Conservation (phyloP, 2,113 vertebrate genomes). For the Melanerpes aurifrons region DNA sequence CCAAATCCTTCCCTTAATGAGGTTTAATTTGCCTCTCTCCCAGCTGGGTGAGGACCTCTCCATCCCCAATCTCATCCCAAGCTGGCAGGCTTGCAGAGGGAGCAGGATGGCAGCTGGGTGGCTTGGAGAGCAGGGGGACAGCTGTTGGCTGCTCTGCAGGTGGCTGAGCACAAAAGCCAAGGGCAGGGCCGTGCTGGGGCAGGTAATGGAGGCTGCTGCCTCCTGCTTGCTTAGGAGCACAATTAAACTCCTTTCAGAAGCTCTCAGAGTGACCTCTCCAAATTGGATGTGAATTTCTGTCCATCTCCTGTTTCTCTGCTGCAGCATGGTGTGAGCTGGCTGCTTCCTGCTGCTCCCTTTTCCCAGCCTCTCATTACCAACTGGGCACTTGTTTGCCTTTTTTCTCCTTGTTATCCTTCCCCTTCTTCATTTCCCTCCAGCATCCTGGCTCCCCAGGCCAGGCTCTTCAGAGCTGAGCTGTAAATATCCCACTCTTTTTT, state of each 20-base stretch:
- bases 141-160: neutral
- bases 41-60: neutral
- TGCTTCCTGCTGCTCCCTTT: slow-evolving; percentile 50
- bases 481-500: neutral
- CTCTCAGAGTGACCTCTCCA: neutral
- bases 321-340: neutral
- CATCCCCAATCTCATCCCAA: neutral
- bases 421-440: neutral
- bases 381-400: neutral
- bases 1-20: neutral
- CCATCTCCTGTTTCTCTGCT: neutral
- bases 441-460: neutral
- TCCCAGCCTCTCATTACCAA: neutral
- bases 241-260: neutral
- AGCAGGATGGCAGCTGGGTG: neutral
- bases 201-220: slow-evolving; percentile 25
- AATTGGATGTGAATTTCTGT: neutral
- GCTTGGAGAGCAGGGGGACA: rapidly evolving
- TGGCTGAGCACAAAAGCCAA: neutral
- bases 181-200: neutral
- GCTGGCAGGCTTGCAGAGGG: neutral
- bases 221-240: neutral
- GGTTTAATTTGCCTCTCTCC: neutral
- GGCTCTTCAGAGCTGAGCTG: neutral
- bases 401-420: neutral